A percentile compares a stretch with the other conserved stretches of the same genome.
Conservation (phyloP, 1,140 invertebrate species). For the Agrilus planipennis region DNA sequence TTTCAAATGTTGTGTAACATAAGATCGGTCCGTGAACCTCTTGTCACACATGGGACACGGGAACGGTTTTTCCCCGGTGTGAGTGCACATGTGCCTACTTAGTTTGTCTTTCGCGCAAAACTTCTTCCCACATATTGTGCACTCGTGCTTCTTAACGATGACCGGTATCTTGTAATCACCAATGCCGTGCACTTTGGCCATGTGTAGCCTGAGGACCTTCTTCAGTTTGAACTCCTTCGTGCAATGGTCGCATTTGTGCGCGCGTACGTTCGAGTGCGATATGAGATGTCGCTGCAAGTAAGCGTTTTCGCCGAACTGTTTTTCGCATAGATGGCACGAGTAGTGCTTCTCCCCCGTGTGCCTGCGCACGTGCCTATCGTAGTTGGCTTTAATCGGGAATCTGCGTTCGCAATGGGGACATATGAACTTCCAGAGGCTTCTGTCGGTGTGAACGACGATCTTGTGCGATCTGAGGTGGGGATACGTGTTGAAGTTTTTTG, state of each 20-base stretch:
- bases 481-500: slow-evolving; percentile 39
- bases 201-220: slow-evolving; percentile 15
- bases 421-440: slow-evolving; percentile 20
- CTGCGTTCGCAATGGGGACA: slow-evolving; percentile 18
- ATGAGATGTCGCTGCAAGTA: slow-evolving; percentile 21
- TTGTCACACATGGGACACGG: slow-evolving; percentile 22
- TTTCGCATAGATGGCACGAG: slow-evolving; percentile 56
- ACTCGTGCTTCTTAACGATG: slow-evolving; percentile 16
- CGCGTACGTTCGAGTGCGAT: slow-evolving; percentile 19
- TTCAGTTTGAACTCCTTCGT: slow-evolving; percentile 26
- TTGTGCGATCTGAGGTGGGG: slow-evolving; percentile 20
- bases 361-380: slow-evolving; percentile 54
- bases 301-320: slow-evolving; percentile 43
- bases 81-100: slow-evolving; percentile 18
- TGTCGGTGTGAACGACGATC: slow-evolving; percentile 23
- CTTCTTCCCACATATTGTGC: slow-evolving; percentile 19
- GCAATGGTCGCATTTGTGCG: slow-evolving; percentile 22
- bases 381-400: slow-evolving; percentile 22
- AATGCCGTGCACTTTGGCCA: slow-evolving; percentile 21
- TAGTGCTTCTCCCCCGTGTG: slow-evolving; percentile 60
- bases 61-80: slow-evolving; percentile 24
- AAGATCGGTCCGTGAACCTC: slow-evolving; percentile 21
- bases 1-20: slow-evolving; percentile 20
- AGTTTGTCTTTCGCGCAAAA: slow-evolving; percentile 12
- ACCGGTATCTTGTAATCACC: slow-evolving; percentile 16